Evolutionary conservation across 2,113 vertebrate species (phyloP).

Genomic region (Ophiodon elongatus): DNA sequence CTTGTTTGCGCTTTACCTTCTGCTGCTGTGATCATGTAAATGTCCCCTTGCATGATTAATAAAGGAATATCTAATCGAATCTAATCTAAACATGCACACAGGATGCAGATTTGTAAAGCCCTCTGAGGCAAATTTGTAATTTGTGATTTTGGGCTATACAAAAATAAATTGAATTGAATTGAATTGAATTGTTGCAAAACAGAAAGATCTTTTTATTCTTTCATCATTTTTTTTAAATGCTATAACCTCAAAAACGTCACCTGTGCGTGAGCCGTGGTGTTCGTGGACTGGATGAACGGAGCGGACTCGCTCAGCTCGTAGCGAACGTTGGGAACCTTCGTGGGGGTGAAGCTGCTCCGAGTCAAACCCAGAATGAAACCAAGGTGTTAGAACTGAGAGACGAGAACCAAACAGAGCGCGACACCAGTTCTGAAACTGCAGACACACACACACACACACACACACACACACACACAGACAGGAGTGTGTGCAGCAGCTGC

Average conservation of each 20-base stretch:
- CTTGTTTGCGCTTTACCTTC: no score
- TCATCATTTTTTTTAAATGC: neutral
- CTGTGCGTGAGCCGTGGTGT: slow-evolving; percentile 40
- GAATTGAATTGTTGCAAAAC: neutral
- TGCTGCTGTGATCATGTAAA: no score
- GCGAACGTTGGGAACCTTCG: slow-evolving; percentile 83
- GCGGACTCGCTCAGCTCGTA: slow-evolving; percentile 77
- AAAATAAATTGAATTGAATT: no score
- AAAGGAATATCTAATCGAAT: no score
- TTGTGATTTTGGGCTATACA: no score
- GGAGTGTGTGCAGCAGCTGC: slow-evolving; percentile 29
- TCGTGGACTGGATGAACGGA: slow-evolving; percentile 44
- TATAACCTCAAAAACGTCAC: slow-evolving; percentile 44
- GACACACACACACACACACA: slow-evolving; percentile 13
- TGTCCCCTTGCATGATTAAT: no score
- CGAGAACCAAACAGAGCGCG: slow-evolving; percentile 28
- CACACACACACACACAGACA: slow-evolving; percentile 23
- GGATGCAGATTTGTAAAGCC: no score
- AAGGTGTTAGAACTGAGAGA: slow-evolving; percentile 19
- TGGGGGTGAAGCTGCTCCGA: slow-evolving; percentile 78
- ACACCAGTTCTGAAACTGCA: slow-evolving; percentile 5
- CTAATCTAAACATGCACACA: neutral
- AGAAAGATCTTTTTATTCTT: neutral
- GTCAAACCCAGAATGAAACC: slow-evolving; percentile 39
- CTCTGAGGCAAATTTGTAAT: no score